Conservation (phyloP, 2,797 vertebrate genomes). For the Acridotheres tristis region DNA sequence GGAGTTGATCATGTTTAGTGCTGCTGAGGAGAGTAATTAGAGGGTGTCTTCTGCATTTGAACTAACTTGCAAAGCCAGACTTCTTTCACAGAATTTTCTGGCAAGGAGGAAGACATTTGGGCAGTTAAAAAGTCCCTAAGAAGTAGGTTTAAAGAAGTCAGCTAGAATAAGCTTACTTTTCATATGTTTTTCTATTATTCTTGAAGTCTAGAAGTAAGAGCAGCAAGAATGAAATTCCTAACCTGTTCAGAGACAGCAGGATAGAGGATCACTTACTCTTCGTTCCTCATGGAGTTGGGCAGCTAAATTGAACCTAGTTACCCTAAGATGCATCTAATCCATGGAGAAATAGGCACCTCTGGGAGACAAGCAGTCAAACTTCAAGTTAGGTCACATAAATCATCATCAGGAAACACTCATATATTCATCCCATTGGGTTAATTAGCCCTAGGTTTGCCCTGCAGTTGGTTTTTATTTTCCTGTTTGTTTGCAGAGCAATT, state of each 20-base stretch:
- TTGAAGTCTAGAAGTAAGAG: neutral
- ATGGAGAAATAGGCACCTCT: neutral
- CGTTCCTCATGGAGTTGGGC: fast-evolving
- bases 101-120: neutral
- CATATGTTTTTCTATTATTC: neutral
- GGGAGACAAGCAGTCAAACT: neutral
- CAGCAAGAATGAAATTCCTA: neutral
- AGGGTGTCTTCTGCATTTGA: neutral
- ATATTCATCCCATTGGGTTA: fast-evolving
- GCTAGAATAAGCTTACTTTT: neutral
- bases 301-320: neutral
- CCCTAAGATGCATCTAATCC: neutral
- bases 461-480: neutral
- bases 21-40: neutral
- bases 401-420: neutral
- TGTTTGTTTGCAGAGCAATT: neutral
- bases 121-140: neutral
- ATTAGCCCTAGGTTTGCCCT: neutral
- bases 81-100: neutral
- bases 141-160: neutral
- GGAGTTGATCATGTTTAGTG: neutral
- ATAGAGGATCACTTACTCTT: neutral
- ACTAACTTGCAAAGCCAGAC: neutral
- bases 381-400: neutral
- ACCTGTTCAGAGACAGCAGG: neutral